Evolutionary conservation across 2,888 invertebrate species (phyloP).

Genomic region (Drosophila quinaria): DNA sequence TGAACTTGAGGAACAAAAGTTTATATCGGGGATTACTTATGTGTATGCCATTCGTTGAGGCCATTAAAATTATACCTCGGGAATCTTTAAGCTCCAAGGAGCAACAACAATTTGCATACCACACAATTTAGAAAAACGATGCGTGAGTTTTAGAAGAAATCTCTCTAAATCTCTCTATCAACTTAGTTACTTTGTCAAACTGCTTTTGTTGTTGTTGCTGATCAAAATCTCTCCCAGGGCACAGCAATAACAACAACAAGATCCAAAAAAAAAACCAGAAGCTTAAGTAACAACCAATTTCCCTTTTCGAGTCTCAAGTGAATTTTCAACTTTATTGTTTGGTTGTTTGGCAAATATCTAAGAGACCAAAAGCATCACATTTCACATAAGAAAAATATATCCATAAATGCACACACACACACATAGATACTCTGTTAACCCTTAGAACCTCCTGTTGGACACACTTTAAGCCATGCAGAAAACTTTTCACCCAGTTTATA

Average conservation of each 20-base stretch:
- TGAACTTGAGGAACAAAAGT: constrained; percentile 7
- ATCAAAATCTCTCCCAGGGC: constrained; percentile 47
- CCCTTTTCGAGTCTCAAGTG: constrained; percentile 54
- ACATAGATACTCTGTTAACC: constrained; percentile 9
- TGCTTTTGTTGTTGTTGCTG: constrained; percentile 42
- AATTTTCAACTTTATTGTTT: constrained; percentile 76
- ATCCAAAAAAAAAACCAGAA: neutral
- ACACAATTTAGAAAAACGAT: constrained; percentile 14
- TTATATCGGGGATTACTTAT: constrained; percentile 16
- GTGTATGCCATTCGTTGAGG: constrained; percentile 42
- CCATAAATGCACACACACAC: constrained; percentile 54
- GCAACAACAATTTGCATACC: constrained; percentile 51
- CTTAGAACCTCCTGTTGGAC: constrained; percentile 46
- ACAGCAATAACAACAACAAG: constrained; percentile 26
- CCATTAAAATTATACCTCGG: constrained; percentile 29
- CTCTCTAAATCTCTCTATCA: constrained; percentile 42
- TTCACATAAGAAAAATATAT: constrained; percentile 39
- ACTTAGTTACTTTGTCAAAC: constrained; percentile 55
- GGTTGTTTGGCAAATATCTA: constrained; percentile 55
- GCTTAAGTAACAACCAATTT: constrained; percentile 47
- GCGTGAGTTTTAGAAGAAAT: too few relatives aligned
- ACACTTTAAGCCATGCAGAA: constrained; percentile 68
- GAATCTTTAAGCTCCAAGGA: constrained; percentile 6
- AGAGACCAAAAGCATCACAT: constrained; percentile 20
- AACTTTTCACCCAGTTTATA: constrained; percentile 63